phyloP scores from a whole-genome alignment of 2,113 vertebrate species.

The Siniperca knerii region DNA sequence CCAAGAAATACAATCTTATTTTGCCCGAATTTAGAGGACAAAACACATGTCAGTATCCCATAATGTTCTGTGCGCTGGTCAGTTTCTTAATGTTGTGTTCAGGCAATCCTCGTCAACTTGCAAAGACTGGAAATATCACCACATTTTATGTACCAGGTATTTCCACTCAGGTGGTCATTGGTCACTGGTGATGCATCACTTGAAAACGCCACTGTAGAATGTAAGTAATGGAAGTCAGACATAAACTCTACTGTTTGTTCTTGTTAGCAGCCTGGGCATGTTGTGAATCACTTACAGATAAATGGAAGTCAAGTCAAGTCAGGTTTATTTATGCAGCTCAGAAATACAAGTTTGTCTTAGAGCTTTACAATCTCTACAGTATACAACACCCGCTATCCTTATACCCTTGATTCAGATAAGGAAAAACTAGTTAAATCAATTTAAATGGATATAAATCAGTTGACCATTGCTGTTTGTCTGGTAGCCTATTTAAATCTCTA shows the following conservation, averaged over 20 bases:
- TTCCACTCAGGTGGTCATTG: constrained; percentile 6
- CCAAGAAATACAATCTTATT: background rate
- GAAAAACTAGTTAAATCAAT: too few species aligned
- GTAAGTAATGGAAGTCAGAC: constrained; percentile 26
- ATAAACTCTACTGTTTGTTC: constrained; percentile 26
- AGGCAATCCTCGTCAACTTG: background rate
- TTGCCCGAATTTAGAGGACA: background rate
- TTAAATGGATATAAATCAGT: background rate
- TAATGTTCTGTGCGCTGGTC: background rate
- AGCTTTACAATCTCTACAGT: background rate
- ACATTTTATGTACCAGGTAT: background rate
- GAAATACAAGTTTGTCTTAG: background rate
- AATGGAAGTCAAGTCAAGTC: constrained; percentile 3
- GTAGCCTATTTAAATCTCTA: background rate
- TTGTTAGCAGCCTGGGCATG: constrained; percentile 3
- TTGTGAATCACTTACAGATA: constrained; percentile 34
- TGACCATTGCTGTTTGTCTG: background rate
- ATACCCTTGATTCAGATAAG: background rate
- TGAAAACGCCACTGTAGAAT: constrained; percentile 30
- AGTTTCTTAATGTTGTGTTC: background rate
- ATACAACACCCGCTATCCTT: background rate
- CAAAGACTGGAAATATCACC: background rate
- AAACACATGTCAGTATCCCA: background rate
- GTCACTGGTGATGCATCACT: constrained; percentile 23
- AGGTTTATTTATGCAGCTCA: background rate